phyloP scores from a whole-genome alignment of 2,888 invertebrate species.

The Polia nebulosa region DNA sequence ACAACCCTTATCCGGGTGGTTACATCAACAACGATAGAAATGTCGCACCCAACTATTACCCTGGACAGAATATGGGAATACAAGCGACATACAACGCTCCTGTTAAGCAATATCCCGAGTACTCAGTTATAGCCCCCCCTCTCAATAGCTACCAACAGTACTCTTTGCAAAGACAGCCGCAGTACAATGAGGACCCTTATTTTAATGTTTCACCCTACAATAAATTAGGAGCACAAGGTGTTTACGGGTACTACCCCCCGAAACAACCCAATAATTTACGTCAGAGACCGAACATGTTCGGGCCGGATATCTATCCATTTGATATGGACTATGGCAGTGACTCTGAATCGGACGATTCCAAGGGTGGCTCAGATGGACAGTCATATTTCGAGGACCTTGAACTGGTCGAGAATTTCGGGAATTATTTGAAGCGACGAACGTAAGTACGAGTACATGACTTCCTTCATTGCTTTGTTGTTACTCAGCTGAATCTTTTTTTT shows the following conservation, averaged over 20 bases:
- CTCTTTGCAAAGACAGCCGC: background rate
- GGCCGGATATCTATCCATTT: background rate
- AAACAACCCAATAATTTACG: background rate
- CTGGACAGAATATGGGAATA: background rate
- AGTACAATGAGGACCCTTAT: background rate
- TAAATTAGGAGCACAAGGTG: background rate
- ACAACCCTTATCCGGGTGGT: background rate
- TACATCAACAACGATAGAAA: background rate
- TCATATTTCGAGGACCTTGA: conserved; percentile 38
- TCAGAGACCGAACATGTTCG: background rate
- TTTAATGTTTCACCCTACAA: background rate
- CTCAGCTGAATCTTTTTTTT: background rate
- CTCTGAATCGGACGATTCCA: background rate
- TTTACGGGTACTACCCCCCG: background rate
- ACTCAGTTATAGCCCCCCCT: background rate
- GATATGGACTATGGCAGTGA: conserved; percentile 2
- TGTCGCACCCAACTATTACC: background rate
- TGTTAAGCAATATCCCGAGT: background rate
- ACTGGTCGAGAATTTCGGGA: conserved; percentile 42
- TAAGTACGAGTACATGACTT: conserved; percentile 32
- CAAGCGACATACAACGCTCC: background rate
- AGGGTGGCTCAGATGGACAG: background rate
- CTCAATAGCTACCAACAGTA: background rate
- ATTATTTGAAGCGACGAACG: conserved; percentile 41
- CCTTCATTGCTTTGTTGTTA: background rate